phyloP scores from a whole-genome alignment of 2,113 vertebrate species.

The Corythornis cristatus region DNA sequence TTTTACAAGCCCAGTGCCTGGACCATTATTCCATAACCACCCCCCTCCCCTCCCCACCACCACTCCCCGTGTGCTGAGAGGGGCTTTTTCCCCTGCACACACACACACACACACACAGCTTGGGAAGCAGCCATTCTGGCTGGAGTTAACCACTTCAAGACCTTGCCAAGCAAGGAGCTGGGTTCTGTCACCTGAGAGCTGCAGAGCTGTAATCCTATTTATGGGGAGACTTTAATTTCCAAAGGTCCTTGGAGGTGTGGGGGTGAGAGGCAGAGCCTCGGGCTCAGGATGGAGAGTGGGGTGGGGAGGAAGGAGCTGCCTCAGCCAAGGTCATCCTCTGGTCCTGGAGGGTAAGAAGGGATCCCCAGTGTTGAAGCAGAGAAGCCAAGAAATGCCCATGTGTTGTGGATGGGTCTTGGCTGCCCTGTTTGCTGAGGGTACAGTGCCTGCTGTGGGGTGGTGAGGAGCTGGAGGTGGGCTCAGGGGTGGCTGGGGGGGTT shows the following conservation, averaged over 20 bases:
- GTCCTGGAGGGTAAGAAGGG: background rate
- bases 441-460: background rate
- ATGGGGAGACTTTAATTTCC: background rate
- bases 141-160: background rate
- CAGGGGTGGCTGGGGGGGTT: background rate
- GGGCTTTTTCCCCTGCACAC: background rate
- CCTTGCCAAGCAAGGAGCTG: background rate
- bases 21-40: background rate
- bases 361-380: background rate
- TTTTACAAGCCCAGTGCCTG: slow-evolving; percentile 27
- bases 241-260: background rate
- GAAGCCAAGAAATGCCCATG: background rate
- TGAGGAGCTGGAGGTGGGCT: background rate
- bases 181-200: background rate
- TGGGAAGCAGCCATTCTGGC: background rate
- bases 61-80: background rate
- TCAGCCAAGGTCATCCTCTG: background rate
- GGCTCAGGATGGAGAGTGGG: background rate
- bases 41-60: no score
- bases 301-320: background rate
- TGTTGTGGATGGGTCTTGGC: background rate
- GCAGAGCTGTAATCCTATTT: background rate
- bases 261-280: background rate
- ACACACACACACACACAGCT: background rate
- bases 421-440: background rate